Base-by-base conservation (phyloP, 2,113 vertebrate genomes). In the Leptodactylus fuscus region DNA sequence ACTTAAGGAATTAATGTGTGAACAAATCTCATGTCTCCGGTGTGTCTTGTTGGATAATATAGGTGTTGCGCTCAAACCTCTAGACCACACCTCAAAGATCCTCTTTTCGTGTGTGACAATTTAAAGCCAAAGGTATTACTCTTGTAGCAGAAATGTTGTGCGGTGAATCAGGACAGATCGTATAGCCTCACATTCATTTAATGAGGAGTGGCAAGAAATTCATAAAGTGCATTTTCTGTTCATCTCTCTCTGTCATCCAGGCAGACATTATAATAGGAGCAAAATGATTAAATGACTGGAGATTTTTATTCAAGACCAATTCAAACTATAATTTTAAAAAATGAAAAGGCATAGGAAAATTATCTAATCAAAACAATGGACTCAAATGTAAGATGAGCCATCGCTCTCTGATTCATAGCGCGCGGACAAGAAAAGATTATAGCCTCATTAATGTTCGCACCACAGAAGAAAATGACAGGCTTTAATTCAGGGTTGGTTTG, bases 321-420 rank as follows among this genome's bases (percentile, higher is more conserved):
- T 85, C 83, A 85, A 85, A 80, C 83, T 85, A 85, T 85, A 80
- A 85, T 85, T 85, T 80, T 34, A 71, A 80, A 80, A 83, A 77
- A 74, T 76, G 82, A 67, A 85, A 85, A 70, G 83, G 78, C 83
- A 85, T 79, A 85, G 83, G 65, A 85, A 84, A 85, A 85, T 85
- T 85, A 85, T 85, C 83, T 85, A 85, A 85, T 85, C 83, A 85
- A 85, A 85, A 85, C 83, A 85, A 85, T 85, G 83, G 74, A 55
- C 75, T 85, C 62, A 79, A 85, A 85, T 70, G 83, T 85, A 85
- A 85, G 83, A 85, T 85, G 83, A 85, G 83, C 74, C 83, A 85
- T 79, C 60, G 73, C 32, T 79, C 62, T 53, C 62, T 85, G 76
- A 85, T 85, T 85, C 83, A 85, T 85, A 67, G 76, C 27, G 51